Evolutionary conservation across 2,888 invertebrate species (phyloP).

Genomic region (Coenonympha arcania): DNA sequence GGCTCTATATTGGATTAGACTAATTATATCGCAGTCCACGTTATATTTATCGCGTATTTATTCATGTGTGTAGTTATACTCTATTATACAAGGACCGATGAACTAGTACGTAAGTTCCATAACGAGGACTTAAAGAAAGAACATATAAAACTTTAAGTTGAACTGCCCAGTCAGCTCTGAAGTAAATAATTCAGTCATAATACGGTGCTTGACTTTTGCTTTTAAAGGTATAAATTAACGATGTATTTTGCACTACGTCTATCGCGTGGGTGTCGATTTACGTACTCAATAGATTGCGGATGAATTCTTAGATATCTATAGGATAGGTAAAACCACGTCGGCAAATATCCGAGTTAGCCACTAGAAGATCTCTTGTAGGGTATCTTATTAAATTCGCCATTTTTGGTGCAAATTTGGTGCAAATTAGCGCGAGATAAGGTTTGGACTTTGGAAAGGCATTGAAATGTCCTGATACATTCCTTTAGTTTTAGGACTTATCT

Average conservation of each 20-base stretch:
- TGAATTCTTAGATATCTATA: not conserved
- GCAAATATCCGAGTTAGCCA: not conserved
- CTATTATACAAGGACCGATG: too few species aligned
- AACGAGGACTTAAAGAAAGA: too few species aligned
- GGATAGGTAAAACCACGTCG: not conserved
- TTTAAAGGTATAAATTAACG: not conserved
- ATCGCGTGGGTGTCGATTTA: conserved; percentile 4
- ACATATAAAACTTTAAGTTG: too few species aligned
- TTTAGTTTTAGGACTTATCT: too few species aligned
- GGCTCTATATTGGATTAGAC: conserved; percentile 6
- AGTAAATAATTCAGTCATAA: not conserved
- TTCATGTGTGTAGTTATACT: too few species aligned
- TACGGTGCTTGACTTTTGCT: not conserved
- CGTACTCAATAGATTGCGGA: conserved; percentile 2
- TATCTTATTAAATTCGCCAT: conserved; percentile 3
- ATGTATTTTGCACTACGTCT: not conserved
- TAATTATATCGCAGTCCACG: conserved; percentile 1
- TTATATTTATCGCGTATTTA: not conserved
- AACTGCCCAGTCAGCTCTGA: not conserved
- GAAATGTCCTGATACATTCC: not conserved
- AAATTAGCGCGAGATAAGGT: not conserved
- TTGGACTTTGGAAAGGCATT: not conserved
- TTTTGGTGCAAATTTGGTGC: not conserved
- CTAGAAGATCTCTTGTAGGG: not conserved
- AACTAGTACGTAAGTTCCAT: too few species aligned